A percentile compares a stretch with the other conserved stretches of the same genome.
These are phyloP conservation scores for Hirtodrosophila confusa DNA, from an alignment of 2,888 invertebrate genomes.

Conservation along the genomic window DNA sequence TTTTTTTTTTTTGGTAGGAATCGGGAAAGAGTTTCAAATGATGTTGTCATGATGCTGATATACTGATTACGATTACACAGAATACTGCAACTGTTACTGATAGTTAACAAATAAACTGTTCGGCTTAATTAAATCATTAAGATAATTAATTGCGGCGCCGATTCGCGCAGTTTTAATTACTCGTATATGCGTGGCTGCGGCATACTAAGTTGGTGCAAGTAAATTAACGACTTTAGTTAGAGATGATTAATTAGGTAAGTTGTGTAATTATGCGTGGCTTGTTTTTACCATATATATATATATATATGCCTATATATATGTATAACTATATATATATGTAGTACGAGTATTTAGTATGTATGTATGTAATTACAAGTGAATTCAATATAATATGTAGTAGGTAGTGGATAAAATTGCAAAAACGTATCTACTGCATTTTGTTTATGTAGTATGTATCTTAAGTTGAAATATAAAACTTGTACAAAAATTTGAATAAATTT, in stretches of 20 bases:
- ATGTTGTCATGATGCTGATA: constrained; percentile 49
- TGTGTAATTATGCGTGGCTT: constrained; percentile 48
- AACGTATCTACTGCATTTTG: constrained; percentile 66
- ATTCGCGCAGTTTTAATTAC: constrained; percentile 42
- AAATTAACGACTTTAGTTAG: constrained; percentile 82
- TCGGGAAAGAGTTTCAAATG: constrained; percentile 48
- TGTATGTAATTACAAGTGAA: constrained; percentile 70
- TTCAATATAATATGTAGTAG: constrained; percentile 59
- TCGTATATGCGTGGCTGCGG: constrained; percentile 84
- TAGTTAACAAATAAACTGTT: constrained; percentile 51
- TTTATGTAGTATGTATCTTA: constrained; percentile 53
- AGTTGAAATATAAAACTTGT: constrained; percentile 53
- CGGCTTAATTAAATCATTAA: constrained; percentile 31
- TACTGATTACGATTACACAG: constrained; percentile 51
- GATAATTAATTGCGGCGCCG: constrained; percentile 1
- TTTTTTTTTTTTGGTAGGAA: constrained; percentile 21
- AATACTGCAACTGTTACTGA: constrained; percentile 44
- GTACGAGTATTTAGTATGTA: constrained; percentile 30
- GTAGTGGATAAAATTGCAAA: constrained; percentile 68
- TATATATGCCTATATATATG: constrained; percentile 8
- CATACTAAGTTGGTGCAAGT: constrained; percentile 85
- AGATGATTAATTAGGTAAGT: constrained; percentile 65
- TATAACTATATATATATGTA: constrained; percentile 1
- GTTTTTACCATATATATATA: constrained; percentile 28
- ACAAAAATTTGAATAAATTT: constrained; percentile 41